These are phyloP conservation scores for Alfaro cultratus DNA, from an alignment of 2,797 vertebrate genomes.

Conservation along the genomic window DNA sequence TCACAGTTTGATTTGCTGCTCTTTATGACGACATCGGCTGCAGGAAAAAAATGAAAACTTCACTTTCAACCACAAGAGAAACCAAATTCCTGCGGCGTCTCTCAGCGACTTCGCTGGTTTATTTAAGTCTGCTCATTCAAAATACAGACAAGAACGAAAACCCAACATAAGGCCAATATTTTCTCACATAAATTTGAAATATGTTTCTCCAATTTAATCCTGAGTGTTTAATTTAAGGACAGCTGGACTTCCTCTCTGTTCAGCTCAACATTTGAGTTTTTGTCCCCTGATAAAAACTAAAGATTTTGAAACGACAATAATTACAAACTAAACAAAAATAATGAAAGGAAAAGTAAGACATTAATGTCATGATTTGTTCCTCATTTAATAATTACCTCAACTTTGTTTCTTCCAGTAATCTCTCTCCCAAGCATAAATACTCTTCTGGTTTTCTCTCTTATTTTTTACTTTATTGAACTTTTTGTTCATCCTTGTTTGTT, in stretches of 20 bases:
- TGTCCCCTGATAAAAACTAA: too few species aligned
- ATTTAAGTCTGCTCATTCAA: conserved; percentile 7
- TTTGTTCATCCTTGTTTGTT: conserved; percentile 1
- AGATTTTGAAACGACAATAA: too few species aligned
- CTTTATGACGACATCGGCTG: conserved; percentile 20
- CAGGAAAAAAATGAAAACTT: conserved; percentile 14
- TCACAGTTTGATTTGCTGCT: conserved; percentile 25
- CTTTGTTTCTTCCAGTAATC: too few species aligned
- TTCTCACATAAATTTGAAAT: background rate
- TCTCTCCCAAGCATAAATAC: too few species aligned
- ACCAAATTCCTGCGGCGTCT: conserved; percentile 43
- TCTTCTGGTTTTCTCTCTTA: too few species aligned
- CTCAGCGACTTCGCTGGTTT: conserved; percentile 12
- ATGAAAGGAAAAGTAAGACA: too few species aligned
- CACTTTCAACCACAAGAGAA: conserved; percentile 30
- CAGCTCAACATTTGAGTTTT: too few species aligned
- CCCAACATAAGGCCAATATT: background rate
- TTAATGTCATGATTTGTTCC: too few species aligned
- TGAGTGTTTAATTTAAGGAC: background rate
- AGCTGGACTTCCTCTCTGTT: background rate
- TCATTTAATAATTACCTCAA: too few species aligned
- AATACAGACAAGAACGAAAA: conserved; percentile 1
- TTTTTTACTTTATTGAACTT: too few species aligned
- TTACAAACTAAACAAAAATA: too few species aligned
- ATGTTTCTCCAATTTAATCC: background rate